phyloP scores from a whole-genome alignment of 2,888 invertebrate genomes.

The Nematopogon swammerdamellus region DNA sequence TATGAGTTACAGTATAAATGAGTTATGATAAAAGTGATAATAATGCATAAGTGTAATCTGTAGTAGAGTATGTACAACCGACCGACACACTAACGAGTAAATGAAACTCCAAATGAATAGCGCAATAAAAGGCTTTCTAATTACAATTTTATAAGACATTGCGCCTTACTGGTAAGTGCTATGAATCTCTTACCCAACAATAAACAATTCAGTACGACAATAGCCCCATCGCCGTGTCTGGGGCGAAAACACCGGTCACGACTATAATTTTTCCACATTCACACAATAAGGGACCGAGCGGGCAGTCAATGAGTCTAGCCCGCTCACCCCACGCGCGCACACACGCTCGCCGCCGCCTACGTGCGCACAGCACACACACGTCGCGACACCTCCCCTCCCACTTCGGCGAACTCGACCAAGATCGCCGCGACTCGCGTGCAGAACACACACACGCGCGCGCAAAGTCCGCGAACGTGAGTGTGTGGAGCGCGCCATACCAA shows the following conservation, averaged over 20 bases:
- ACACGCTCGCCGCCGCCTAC: constrained; percentile 7
- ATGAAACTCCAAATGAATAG: too few species aligned
- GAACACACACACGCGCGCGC: constrained; percentile 52
- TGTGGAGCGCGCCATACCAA: constrained; percentile 41
- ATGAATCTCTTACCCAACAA: constrained; percentile 18
- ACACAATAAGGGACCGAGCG: constrained; percentile 46
- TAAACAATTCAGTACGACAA: constrained; percentile 37
- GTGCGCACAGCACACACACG: constrained; percentile 41
- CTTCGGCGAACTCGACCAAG: constrained; percentile 30
- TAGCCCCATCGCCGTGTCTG: constrained; percentile 35
- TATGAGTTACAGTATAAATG: too few species aligned
- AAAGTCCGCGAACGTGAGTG: constrained; percentile 23
- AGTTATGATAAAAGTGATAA: too few species aligned
- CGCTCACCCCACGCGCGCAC: constrained; percentile 34
- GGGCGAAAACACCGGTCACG: constrained; percentile 41
- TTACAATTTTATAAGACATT: not conserved
- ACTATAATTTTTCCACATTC: constrained; percentile 57
- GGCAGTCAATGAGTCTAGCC: constrained; percentile 57
- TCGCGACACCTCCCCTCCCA: constrained; percentile 26
- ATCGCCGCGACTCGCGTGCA: constrained; percentile 48
- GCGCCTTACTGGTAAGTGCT: not conserved
- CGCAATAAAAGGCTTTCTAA: too few species aligned
- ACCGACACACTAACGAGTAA: too few species aligned
- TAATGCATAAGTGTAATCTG: too few species aligned
- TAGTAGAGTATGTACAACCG: too few species aligned